These are phyloP conservation scores for Knipowitschia caucasica DNA, from an alignment of 2,797 vertebrate genomes.

Conservation along the genomic window DNA sequence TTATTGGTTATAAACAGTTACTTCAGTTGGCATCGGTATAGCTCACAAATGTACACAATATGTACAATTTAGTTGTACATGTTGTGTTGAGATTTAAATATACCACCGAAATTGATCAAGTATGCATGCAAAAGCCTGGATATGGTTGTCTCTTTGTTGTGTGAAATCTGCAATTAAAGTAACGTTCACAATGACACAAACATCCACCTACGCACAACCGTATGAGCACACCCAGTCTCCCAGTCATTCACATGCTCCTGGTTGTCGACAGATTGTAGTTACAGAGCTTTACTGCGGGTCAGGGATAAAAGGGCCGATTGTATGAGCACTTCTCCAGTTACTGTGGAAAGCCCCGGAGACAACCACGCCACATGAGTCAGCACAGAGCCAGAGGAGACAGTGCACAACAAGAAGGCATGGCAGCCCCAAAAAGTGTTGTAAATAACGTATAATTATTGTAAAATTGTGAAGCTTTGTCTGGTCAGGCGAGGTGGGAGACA, in stretches of 20 bases:
- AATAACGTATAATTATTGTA: too few relatives aligned
- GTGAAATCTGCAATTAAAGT: slow-evolving; percentile 26
- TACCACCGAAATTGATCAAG: too few relatives aligned
- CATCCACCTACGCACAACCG: slow-evolving; percentile 46
- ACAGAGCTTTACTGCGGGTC: slow-evolving; percentile 32
- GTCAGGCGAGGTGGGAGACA: too few relatives aligned
- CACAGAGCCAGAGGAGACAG: slow-evolving; percentile 31
- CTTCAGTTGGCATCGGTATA: too few relatives aligned
- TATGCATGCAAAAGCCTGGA: slow-evolving; percentile 28
- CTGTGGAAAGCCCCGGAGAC: slow-evolving; percentile 68
- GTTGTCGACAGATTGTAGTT: slow-evolving; percentile 28
- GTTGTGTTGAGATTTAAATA: too few relatives aligned
- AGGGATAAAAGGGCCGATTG: slow-evolving; percentile 67
- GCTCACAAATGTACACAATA: too few relatives aligned
- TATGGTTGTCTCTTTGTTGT: slow-evolving; percentile 39
- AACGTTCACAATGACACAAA: slow-evolving; percentile 53
- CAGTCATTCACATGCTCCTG: slow-evolving; percentile 38
- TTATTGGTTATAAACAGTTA: too few relatives aligned
- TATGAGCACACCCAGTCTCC: slow-evolving; percentile 29
- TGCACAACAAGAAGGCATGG: too few relatives aligned
- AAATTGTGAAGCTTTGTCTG: too few relatives aligned
- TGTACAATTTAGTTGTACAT: too few relatives aligned
- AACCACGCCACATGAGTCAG: slow-evolving; percentile 65
- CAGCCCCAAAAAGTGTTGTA: too few relatives aligned
- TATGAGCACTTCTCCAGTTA: slow-evolving; percentile 49